Evolutionary conservation across 2,888 invertebrate genomes (phyloP), one percentile per base, ranked within the genome.

Genomic region (Eupelmus urozonus): DNA sequence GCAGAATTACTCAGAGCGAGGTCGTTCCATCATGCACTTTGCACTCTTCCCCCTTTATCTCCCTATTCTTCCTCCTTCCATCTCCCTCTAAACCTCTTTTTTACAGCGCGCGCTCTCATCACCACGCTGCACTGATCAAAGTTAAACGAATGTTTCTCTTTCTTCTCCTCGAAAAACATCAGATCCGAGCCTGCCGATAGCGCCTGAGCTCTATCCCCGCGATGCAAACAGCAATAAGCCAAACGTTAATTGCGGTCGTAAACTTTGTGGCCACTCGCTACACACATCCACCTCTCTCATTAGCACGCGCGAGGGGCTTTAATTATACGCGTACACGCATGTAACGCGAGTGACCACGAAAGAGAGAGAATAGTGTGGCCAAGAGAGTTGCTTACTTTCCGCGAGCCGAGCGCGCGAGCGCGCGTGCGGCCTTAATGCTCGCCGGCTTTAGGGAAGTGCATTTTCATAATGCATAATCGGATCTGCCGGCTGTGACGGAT

Each of bases 161-260:
- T 72, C 51, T 77, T 51, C 7, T 18, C 20, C 40, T 18, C 20
- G 3, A 34, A 34, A 5, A 34, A 34, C 3, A 34, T 34, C 57
- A 82, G 84, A 86, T 86, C 78, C 75, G 67, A 69, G 73, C 57
- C 65, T 76, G 79, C 78, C 79, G 84, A 85, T 85, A 85, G 84
- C 73, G 78, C 79, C n/a, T n/a, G n/a, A n/a, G n/a, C n/a, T n/a
- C n/a, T n/a, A n/a, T n/a, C n/a, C 45, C 29, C 27, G 4, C 81
- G 81, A 84, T 82, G 82, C 80, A 82, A 82, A 84, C 81, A 82
- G 83, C 81, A 85, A 85, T 87, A 85, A 86, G 82, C 81, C 82
- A 34, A 83, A 83, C 81, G 83, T 82, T 85, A 87, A 87, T 86
- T 86, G 82, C 84, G 73, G 81, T 81, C 82, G 82, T 84, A 83